Conservation (phyloP, 1,140 invertebrate genomes). For the Campoletis sonorensis region DNA sequence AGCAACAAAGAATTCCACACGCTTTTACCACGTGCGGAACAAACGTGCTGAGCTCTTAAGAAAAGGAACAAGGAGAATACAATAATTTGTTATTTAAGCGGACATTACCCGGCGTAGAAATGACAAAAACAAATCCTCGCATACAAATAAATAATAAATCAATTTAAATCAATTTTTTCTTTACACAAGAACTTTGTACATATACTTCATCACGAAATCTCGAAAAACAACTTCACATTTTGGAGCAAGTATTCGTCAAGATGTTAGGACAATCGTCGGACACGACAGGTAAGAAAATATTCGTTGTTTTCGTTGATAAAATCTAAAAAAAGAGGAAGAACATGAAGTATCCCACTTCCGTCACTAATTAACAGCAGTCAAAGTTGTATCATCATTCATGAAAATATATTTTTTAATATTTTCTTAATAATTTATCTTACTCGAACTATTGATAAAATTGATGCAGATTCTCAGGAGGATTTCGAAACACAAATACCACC, state of each 20-base stretch:
- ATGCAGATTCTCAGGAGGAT: not conserved
- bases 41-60: not conserved
- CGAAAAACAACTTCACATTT: no score
- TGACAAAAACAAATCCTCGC: no score
- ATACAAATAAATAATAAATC: no score
- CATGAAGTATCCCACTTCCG: no score
- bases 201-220: no score
- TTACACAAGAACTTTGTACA: not conserved
- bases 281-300: not conserved
- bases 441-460: no score
- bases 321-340: not conserved
- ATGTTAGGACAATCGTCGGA: no score
- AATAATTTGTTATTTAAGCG: not conserved
- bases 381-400: not conserved
- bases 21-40: not conserved
- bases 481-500: slow-evolving; percentile 44
- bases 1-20: not conserved
- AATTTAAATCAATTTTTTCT: no score
- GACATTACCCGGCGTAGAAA: no score
- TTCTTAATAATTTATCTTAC: not conserved
- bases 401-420: no score
- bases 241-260: no score
- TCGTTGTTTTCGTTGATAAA: not conserved
- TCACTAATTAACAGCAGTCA: not conserved
- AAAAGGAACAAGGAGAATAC: not conserved